Base-by-base conservation (phyloP, 2,113 vertebrate species). In the Asarcornis scutulata region DNA sequence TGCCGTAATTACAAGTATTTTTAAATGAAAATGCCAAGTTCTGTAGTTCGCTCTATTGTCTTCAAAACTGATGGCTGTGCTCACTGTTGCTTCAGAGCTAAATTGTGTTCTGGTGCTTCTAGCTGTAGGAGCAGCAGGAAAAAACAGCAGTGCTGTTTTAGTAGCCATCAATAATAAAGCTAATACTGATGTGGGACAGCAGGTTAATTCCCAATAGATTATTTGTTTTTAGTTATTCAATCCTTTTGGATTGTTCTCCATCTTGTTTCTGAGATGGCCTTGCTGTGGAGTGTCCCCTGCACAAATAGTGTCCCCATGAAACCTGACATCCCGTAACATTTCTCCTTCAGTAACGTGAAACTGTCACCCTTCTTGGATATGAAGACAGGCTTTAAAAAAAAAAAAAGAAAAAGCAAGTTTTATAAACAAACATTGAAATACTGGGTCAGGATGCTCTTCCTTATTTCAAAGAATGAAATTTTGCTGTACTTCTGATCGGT, bases 401-500 rank as follows among this genome's bases (percentile, higher is more conserved):
- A 38, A 62, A 27, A 22, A 22, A 11, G 9, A 21, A 21, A 48
- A 78, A 83, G 23, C 80, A 95, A 93, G 50, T 90, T 95, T 87
- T 64, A 14, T 36, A 55, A 94, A 27, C 27, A 82, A 50, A 60
- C 73, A 73, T 23, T 46, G 83, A 71, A 69, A 53, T 27, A 34
- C 11, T 69, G 69, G 59, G 22, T 73, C 60, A 79, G 88, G 78
- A 76, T 96, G 59, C 34, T 71, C 78, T 82, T 96, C 88, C 40
- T 95, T 71, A 36, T 78, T 85, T 93, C 52, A 72, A 76, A 90
- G 79, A 78, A 86, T 74, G 25, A 79, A 90, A 53, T 89, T 62
- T 82, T 96, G 60, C 78, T 88, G 73, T 93, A 72, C 91, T 89
- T 91, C 83, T 89, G 55, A 92, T 81, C 85, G 81, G 91, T 82